phyloP scores from a whole-genome alignment of 2,113 vertebrate genomes.

The Tringa solitaria region DNA sequence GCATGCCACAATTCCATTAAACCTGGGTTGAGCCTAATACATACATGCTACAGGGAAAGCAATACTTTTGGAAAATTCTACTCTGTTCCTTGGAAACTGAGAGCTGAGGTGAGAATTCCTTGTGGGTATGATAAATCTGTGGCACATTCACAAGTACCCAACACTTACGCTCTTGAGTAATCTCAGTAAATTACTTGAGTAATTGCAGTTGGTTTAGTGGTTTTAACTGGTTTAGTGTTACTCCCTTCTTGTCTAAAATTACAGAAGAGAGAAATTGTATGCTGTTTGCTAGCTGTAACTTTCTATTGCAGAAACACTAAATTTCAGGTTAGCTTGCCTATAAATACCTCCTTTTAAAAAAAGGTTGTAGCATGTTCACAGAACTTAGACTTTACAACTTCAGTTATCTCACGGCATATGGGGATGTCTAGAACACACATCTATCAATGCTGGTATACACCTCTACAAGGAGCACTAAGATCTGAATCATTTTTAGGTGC shows the following conservation, averaged over 20 bases:
- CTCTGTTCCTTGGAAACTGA: neutral
- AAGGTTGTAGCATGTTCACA: neutral
- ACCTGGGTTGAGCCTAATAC: neutral
- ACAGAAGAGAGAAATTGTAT: neutral
- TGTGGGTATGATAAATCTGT: neutral
- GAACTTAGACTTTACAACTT: neutral
- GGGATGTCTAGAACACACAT: neutral
- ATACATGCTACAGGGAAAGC: neutral
- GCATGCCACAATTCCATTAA: neutral
- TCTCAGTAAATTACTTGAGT: neutral
- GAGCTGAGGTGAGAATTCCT: neutral
- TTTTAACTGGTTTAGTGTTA: neutral
- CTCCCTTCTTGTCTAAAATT: neutral
- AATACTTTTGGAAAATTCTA: neutral
- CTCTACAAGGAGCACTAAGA: neutral
- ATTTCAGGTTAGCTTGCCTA: neutral
- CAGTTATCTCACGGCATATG: accelerated
- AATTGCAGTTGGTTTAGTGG: neutral
- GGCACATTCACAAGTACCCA: neutral
- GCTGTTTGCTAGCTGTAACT: neutral
- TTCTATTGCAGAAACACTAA: neutral
- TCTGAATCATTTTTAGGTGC: neutral
- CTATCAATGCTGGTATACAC: neutral
- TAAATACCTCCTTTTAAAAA: neutral
- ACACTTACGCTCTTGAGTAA: neutral